A percentile compares a stretch with the other conserved stretches of the same genome.
phyloP scores from a whole-genome alignment of 2,888 invertebrate species.

The Scotopteryx bipunctaria region DNA sequence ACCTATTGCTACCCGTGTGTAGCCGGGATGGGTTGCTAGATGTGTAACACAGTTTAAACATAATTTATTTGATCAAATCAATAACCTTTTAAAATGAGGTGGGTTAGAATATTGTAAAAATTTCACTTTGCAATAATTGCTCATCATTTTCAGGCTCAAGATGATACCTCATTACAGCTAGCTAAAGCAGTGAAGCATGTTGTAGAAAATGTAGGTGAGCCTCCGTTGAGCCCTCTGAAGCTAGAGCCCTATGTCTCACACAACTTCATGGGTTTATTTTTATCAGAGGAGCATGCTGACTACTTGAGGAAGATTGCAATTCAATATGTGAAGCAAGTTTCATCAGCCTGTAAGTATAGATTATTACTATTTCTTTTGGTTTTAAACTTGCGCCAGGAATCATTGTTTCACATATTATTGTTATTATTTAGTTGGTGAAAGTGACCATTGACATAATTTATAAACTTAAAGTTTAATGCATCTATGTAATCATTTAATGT shows the following conservation, averaged over 20 bases:
- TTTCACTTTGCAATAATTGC: neutral
- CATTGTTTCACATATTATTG: neutral
- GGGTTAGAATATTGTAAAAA: neutral
- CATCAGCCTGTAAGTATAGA: slow-evolving; percentile 86
- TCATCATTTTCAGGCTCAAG: slow-evolving; percentile 84
- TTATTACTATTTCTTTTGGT: neutral
- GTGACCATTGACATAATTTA: too few species aligned
- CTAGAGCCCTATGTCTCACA: slow-evolving; percentile 93
- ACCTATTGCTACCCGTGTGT: too few species aligned
- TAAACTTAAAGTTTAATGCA: too few species aligned
- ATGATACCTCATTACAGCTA: slow-evolving; percentile 87
- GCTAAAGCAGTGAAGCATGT: slow-evolving; percentile 88
- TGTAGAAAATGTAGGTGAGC: slow-evolving; percentile 87
- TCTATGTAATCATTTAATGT: too few species aligned
- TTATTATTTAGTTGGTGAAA: too few species aligned
- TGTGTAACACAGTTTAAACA: too few species aligned
- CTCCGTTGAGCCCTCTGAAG: slow-evolving; percentile 86
- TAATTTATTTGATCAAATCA: too few species aligned
- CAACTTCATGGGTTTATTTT: slow-evolving; percentile 96
- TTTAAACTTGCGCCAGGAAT: neutral
- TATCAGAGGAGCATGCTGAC: slow-evolving; percentile 91
- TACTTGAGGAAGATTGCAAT: slow-evolving; percentile 90
- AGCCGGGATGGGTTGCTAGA: too few species aligned
- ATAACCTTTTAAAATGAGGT: too few species aligned
- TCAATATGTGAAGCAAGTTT: slow-evolving; percentile 91